Conservation (phyloP, 2,113 vertebrate genomes). For the Amphiprion percula region DNA sequence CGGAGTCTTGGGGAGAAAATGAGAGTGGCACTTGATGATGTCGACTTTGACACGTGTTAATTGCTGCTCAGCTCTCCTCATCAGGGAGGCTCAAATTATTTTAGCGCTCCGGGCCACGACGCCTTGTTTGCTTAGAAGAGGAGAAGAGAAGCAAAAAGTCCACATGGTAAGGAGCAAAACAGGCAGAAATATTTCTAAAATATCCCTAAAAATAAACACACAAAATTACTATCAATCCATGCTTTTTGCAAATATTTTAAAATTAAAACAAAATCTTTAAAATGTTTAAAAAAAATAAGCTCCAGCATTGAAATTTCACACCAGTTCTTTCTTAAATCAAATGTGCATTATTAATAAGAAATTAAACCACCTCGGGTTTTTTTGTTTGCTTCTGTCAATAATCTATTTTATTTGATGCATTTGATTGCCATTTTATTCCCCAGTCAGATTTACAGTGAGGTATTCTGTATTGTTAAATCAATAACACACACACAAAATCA, state of each 20-base stretch:
- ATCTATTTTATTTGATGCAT: constrained; percentile 37
- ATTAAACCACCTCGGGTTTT: not conserved
- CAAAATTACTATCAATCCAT: not conserved
- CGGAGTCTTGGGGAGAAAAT: constrained; percentile 92
- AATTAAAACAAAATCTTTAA: not conserved
- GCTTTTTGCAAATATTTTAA: not conserved
- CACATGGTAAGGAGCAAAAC: constrained; percentile 8
- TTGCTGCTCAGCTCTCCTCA: constrained; percentile 95
- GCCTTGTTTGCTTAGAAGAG: constrained; percentile 72
- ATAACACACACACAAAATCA: constrained; percentile 43
- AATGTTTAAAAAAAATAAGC: too few relatives aligned
- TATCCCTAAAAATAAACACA: not conserved
- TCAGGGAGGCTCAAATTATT: constrained; percentile 95
- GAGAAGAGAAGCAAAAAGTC: constrained; percentile 41
- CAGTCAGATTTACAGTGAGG: constrained; percentile 57
- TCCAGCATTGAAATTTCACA: not conserved
- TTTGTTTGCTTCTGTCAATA: not conserved
- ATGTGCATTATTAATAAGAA: not conserved
- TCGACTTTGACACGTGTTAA: constrained; percentile 98
- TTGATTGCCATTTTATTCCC: constrained; percentile 9
- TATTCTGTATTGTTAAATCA: constrained; percentile 46
- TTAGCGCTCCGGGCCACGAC: constrained; percentile 83
- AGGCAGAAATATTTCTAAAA: not conserved
- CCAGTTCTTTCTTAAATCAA: not conserved
- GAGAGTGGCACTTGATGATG: constrained; percentile 98